phyloP scores from a whole-genome alignment of 1,140 invertebrate genomes.

The Bombus waltoni region DNA sequence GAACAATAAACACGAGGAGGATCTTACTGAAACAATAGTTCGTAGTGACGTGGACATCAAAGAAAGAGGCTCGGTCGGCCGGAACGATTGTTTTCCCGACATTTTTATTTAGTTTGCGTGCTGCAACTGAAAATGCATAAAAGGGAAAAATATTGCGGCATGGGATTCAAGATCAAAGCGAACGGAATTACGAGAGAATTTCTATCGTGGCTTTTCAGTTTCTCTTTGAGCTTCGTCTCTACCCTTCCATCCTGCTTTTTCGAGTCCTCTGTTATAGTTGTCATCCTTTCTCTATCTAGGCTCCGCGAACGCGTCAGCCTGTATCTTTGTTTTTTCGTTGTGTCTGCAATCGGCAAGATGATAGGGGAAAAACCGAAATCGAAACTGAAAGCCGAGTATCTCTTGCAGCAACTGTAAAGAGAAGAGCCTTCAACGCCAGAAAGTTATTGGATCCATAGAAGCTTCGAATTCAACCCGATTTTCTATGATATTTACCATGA shows the following conservation, averaged over 20 bases:
- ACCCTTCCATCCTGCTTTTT: background rate
- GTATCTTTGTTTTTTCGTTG: background rate
- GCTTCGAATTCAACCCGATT: too few species aligned
- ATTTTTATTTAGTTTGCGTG: constrained; percentile 38
- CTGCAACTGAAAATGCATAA: constrained; percentile 29
- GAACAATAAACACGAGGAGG: background rate
- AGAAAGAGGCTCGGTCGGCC: background rate
- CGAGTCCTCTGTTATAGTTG: background rate
- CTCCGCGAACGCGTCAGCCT: background rate
- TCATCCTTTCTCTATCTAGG: background rate
- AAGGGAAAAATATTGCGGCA: constrained; percentile 24
- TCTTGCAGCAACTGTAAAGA: background rate
- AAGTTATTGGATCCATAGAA: background rate
- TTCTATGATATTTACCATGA: too few species aligned
- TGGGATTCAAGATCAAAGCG: constrained; percentile 46
- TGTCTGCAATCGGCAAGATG: background rate
- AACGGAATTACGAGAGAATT: constrained; percentile 42
- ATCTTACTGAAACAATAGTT: constrained; percentile 1
- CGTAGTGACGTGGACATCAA: background rate
- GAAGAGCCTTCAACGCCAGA: too few species aligned
- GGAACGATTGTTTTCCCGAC: constrained; percentile 5
- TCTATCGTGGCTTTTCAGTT: constrained; percentile 42
- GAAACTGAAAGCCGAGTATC: background rate
- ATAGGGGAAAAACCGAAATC: background rate
- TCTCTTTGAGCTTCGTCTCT: constrained; percentile 33